Base-by-base conservation (phyloP, 2,797 vertebrate species). In the Danionella dracula region DNA sequence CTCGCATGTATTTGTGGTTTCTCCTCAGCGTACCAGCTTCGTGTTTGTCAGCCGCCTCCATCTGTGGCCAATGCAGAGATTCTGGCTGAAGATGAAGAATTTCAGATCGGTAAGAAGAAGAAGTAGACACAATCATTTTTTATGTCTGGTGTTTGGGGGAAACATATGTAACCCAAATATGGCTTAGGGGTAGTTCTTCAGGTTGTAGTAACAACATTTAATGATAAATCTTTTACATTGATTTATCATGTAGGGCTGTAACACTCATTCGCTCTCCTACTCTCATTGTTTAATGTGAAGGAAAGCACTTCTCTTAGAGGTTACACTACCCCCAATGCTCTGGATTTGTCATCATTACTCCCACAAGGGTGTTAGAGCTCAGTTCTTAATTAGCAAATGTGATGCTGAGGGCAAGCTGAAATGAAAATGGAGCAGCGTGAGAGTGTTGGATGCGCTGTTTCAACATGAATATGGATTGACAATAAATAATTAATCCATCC, bases 71-170 rank as follows among this genome's bases (percentile, higher is more conserved):
- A 98, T 65, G 93, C 94, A 57, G 93, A 96, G 59, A 85, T 93
- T 82, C 85, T 98, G 75, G 90, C 89, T 7, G 94, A 97, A 76
- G 93, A 96, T 75, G 92, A 95, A 55, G 92, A 95, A 86, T 96
- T 96, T 51, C 92, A 98, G 91, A 98, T 98, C 90, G 96, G 96
- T 78, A 75, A 71, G 48, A 40, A 16, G 32, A 20, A n/a, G n/a
- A n/a, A n/a, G n/a, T n/a, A n/a, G n/a, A n/a, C n/a, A n/a, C n/a
- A n/a, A n/a, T n/a, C n/a, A n/a, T n/a, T n/a, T n/a, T n/a, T n/a
- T n/a, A n/a, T n/a, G n/a, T n/a, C n/a, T n/a, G n/a, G n/a, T n/a
- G n/a, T 27, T 3, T 27, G 23, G 23, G 23, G 23, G 23, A 3
- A 27, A 27, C 23, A 3, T 6, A 6, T 27, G 3, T 27, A 27